These are phyloP conservation scores for Deroplatys truncata DNA, from an alignment of 2,888 invertebrate genomes.

Conservation along the genomic window DNA sequence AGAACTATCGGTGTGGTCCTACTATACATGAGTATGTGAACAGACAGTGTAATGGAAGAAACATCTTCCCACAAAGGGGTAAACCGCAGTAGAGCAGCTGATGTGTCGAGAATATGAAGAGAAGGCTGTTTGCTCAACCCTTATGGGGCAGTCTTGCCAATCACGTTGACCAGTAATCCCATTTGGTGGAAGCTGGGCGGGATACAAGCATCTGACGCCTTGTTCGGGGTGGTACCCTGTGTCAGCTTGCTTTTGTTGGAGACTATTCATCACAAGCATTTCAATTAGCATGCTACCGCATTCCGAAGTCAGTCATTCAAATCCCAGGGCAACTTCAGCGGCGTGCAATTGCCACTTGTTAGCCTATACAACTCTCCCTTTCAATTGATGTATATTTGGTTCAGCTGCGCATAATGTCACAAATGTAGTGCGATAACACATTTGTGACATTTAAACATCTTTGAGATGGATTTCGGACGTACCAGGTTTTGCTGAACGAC, in stretches of 20 bases:
- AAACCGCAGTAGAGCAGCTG: too few relatives aligned
- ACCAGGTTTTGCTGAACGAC: too few relatives aligned
- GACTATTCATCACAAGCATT: slow-evolving; percentile 7
- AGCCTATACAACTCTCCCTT: not conserved
- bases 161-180: not conserved
- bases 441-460: too few relatives aligned
- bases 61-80: too few relatives aligned
- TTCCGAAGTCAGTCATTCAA: not conserved
- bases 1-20: too few relatives aligned
- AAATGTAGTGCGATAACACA: too few relatives aligned
- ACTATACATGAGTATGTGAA: too few relatives aligned
- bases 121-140: not conserved
- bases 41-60: too few relatives aligned
- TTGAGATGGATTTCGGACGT: too few relatives aligned
- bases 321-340: not conserved
- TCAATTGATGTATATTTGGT: not conserved
- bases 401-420: too few relatives aligned
- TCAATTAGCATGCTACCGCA: not conserved
- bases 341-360: not conserved
- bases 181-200: not conserved
- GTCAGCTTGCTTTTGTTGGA: not conserved
- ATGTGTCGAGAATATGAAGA: not conserved
- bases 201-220: not conserved
- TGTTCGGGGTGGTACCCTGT: not conserved
- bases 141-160: not conserved